Percentiles rank a stretch among this genome's conserved stretches.
Conservation (phyloP, 2,113 vertebrate genomes). For the Lontra canadensis region DNA sequence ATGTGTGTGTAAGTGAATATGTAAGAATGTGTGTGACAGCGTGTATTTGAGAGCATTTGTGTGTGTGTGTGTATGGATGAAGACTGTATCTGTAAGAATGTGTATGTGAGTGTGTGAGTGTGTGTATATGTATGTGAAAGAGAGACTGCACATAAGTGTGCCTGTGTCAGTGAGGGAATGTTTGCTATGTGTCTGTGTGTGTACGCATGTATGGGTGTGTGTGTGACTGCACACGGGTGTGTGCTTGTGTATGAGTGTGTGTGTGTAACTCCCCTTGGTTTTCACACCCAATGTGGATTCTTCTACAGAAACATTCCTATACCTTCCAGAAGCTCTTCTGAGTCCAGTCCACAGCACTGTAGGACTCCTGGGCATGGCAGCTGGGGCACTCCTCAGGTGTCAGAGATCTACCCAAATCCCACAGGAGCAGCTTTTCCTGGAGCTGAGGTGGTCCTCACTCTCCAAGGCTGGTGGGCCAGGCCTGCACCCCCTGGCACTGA, state of each 20-base stretch:
- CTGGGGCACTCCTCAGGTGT: background rate
- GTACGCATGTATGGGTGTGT: background rate
- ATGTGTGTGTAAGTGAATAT: background rate
- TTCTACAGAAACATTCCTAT: background rate
- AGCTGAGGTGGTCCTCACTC: background rate
- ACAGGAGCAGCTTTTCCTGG: background rate
- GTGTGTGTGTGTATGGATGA: background rate
- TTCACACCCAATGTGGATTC: background rate
- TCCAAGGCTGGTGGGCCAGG: background rate
- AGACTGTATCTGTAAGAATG: too few relatives aligned
- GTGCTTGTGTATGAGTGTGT: background rate
- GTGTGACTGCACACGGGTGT: background rate
- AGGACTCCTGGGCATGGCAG: background rate
- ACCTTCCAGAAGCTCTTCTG: background rate
- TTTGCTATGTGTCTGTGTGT: background rate
- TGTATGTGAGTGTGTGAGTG: background rate
- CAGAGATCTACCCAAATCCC: background rate
- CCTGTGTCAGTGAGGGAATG: background rate
- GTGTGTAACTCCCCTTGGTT: background rate
- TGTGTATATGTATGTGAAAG: background rate
- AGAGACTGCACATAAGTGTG: background rate
- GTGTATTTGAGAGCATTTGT: background rate
- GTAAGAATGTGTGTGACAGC: background rate
- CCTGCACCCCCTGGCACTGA: background rate
- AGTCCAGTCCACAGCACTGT: background rate